Conservation (phyloP, 1,140 invertebrate genomes). For the Heliconius himera region DNA sequence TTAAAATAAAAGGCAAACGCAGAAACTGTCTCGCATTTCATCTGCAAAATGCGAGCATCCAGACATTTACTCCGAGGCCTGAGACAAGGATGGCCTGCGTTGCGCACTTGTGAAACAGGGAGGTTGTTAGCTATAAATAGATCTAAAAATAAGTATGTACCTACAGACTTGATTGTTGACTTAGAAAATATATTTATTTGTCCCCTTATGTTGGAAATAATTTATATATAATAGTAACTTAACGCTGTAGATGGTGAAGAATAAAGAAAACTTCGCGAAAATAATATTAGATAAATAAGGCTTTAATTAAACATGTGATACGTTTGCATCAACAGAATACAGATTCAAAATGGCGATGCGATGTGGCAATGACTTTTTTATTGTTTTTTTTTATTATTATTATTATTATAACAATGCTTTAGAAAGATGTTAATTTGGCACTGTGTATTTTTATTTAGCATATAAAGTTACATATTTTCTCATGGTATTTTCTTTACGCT, state of each 20-base stretch:
- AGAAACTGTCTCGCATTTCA: neutral
- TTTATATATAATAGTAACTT: neutral
- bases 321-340: neutral
- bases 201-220: neutral
- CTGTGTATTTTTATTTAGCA: neutral
- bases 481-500: neutral
- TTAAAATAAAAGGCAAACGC: no score
- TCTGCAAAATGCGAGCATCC: neutral
- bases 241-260: no score
- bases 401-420: neutral
- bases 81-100: conserved; percentile 6
- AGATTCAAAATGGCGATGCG: neutral
- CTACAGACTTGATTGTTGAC: neutral
- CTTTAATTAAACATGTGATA: neutral
- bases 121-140: neutral
- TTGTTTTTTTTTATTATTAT: neutral
- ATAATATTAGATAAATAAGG: neutral
- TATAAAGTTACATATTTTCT: neutral
- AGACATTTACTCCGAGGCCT: neutral
- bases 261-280: neutral
- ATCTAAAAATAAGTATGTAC: neutral
- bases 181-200: neutral
- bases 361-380: conserved; percentile 11
- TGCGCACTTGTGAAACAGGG: conserved; percentile 8
- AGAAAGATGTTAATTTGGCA: neutral